Percentiles rank a stretch among this genome's conserved stretches.
phyloP scores from a whole-genome alignment of 2,113 vertebrate genomes.

The Bubo blakistoni region DNA sequence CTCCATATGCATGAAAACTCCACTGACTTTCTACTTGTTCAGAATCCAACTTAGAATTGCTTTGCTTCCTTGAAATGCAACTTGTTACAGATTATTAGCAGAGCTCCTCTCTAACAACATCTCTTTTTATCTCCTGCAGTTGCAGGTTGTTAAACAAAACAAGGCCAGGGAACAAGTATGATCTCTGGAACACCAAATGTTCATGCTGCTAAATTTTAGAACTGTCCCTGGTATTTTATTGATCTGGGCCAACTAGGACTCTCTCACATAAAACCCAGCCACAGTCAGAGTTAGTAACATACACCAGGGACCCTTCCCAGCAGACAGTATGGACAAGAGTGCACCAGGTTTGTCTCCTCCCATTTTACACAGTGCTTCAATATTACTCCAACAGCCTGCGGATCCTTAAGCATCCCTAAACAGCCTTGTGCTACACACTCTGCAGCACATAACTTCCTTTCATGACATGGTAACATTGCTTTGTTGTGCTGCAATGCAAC shows the following conservation, averaged over 20 bases:
- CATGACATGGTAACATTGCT: background rate
- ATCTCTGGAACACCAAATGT: background rate
- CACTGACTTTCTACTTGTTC: background rate
- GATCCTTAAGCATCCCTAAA: background rate
- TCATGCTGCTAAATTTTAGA: background rate
- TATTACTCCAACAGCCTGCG: background rate
- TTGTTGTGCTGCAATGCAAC: background rate
- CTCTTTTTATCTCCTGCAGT: background rate
- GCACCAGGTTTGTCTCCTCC: background rate
- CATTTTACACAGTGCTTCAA: background rate
- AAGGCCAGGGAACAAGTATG: background rate
- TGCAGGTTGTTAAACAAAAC: background rate
- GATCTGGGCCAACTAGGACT: background rate
- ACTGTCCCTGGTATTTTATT: background rate
- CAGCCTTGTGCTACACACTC: background rate
- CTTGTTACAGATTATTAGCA: background rate
- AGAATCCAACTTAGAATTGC: background rate
- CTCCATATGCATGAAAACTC: background rate
- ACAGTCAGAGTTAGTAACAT: background rate
- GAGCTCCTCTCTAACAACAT: background rate
- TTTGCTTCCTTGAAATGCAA: background rate
- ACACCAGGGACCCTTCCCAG: background rate
- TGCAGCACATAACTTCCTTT: background rate
- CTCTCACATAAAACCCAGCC: background rate
- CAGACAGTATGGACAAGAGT: background rate